Evolutionary conservation across 2,113 vertebrate species (phyloP).

Genomic region (Scomber japonicus): DNA sequence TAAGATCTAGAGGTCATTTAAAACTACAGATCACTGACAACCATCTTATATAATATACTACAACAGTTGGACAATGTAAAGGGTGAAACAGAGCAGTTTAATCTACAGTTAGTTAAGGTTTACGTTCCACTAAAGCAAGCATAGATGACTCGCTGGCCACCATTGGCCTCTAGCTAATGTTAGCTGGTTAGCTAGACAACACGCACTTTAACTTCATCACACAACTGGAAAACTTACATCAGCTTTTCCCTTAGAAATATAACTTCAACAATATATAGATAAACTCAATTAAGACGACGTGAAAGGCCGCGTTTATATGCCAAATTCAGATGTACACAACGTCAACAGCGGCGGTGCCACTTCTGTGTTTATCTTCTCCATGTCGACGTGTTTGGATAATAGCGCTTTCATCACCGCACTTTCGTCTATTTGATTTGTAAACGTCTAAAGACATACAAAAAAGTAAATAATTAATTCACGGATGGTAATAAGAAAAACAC

Average conservation of each 20-base stretch:
- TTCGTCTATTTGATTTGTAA: conserved; percentile 51
- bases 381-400: conserved; percentile 75
- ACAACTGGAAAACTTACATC: conserved; percentile 66
- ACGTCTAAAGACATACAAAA: accelerated
- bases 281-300: not conserved
- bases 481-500: not conserved
- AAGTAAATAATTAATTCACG: accelerated
- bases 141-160: conserved; percentile 10
- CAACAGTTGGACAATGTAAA: accelerated
- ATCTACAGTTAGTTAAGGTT: not conserved
- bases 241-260: conserved; percentile 17
- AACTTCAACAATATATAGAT: not conserved
- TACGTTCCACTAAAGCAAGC: not conserved
- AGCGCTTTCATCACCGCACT: conserved; percentile 37
- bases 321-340: conserved; percentile 17
- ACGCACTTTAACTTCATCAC: conserved; percentile 51
- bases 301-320: not conserved
- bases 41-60: not conserved
- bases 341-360: conserved; percentile 47
- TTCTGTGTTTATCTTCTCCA: conserved; percentile 83
- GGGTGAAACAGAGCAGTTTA: accelerated
- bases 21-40: not conserved
- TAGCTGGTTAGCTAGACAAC: conserved; percentile 39
- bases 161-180: conserved; percentile 60
- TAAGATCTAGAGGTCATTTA: not conserved